Evolutionary conservation across 2,888 invertebrate genomes (phyloP).

Genomic region (Idaea dimidiata): DNA sequence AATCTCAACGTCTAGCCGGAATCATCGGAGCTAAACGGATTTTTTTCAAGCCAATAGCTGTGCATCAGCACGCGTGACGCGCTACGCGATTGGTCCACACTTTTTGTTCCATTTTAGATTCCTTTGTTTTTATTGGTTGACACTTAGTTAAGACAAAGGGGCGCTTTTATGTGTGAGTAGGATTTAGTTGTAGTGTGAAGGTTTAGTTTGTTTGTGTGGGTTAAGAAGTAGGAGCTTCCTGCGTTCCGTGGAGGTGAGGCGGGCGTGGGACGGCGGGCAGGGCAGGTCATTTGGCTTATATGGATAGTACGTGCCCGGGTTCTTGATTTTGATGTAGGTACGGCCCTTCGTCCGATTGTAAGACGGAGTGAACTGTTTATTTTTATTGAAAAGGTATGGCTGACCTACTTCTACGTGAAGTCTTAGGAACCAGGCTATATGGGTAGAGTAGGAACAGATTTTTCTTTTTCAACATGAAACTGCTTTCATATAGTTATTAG

Average conservation of each 20-base stretch:
- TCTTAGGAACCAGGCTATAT: not conserved
- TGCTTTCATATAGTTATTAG: not conserved
- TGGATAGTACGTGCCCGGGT: slow-evolving; percentile 58
- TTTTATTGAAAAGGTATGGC: slow-evolving; percentile 31
- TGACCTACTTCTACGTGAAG: not conserved
- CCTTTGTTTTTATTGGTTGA: slow-evolving; percentile 82
- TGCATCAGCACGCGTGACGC: slow-evolving; percentile 77
- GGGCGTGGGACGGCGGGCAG: slow-evolving; percentile 49
- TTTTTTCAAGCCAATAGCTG: slow-evolving; percentile 79
- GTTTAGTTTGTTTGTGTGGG: slow-evolving; percentile 54
- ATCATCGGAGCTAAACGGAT: slow-evolving; percentile 77
- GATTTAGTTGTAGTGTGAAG: slow-evolving; percentile 51
- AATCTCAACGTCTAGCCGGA: slow-evolving; percentile 74
- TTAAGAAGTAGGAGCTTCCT: slow-evolving; percentile 72
- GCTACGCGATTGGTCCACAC: slow-evolving; percentile 73
- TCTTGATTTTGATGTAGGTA: slow-evolving; percentile 73
- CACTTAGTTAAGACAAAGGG: slow-evolving; percentile 82
- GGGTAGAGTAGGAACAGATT: too few relatives aligned
- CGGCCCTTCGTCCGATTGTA: slow-evolving; percentile 57
- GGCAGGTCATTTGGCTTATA: slow-evolving; percentile 37
- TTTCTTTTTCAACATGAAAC: not conserved
- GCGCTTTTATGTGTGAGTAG: slow-evolving; percentile 68
- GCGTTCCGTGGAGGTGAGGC: slow-evolving; percentile 40
- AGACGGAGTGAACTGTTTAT: slow-evolving; percentile 61
- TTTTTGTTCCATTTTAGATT: slow-evolving; percentile 80